Conservation (phyloP, 2,797 vertebrate species). For the Hoplostethus atlanticus region DNA sequence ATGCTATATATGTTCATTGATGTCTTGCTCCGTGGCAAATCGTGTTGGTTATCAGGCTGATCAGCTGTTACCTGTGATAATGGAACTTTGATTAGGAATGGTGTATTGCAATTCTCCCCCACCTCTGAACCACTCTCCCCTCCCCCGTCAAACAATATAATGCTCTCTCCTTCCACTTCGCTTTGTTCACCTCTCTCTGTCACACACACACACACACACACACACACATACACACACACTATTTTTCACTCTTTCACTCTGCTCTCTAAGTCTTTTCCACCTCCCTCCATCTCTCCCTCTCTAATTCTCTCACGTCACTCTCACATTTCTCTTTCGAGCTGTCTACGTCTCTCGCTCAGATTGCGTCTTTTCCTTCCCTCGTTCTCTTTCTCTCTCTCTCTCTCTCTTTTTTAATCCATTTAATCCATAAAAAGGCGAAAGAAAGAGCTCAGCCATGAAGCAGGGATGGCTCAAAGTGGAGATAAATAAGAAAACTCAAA, state of each 20-base stretch:
- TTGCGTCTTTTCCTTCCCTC: background rate
- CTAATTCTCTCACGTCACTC: conserved; percentile 12
- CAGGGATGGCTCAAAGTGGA: conserved; percentile 35
- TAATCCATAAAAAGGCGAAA: conserved; percentile 53
- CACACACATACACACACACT: background rate
- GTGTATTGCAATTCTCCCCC: conserved; percentile 33
- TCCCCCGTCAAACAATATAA: conserved; percentile 28
- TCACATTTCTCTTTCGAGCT: conserved; percentile 26
- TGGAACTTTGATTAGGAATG: conserved; percentile 53
- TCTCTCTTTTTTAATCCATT: conserved; percentile 62
- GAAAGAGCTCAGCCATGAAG: conserved; percentile 54
- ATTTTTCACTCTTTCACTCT: background rate
- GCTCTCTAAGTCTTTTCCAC: background rate
- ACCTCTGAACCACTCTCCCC: background rate
- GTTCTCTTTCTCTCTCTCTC: background rate
- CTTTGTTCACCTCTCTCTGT: conserved; percentile 7
- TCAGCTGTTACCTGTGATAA: conserved; percentile 43
- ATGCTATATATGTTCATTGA: conserved; percentile 15
- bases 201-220: background rate
- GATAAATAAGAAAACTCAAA: conserved; percentile 56
- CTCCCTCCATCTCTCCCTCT: too few relatives aligned
- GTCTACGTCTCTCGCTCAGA: conserved; percentile 24
- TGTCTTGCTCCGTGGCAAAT: conserved; percentile 34
- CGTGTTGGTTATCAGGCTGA: conserved; percentile 32
- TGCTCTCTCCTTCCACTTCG: background rate